A percentile compares a stretch with the other conserved stretches of the same genome.
Conservation (phyloP, 2,888 invertebrate species). For the Phanerotoma sp. region DNA sequence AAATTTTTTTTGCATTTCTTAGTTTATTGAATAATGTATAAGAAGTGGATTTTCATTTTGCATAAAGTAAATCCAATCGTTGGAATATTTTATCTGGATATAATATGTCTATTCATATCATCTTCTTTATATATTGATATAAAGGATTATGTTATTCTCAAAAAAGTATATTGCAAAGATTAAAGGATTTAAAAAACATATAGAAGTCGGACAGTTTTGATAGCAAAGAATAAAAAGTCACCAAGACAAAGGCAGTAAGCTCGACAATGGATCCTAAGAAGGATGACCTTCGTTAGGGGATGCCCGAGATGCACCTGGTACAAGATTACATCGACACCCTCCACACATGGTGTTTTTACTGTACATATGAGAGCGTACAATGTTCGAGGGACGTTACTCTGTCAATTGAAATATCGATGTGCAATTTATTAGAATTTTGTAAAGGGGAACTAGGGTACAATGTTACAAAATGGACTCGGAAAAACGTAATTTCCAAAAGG, state of each 20-base stretch:
- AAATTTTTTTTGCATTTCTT: too few species aligned
- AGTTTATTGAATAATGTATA: too few species aligned
- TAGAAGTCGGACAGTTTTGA: conserved; percentile 11
- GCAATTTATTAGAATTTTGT: background rate
- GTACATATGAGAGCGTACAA: background rate
- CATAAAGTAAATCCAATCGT: too few species aligned
- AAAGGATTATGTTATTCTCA: too few species aligned
- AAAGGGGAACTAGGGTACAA: background rate
- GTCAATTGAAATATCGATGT: conserved; percentile 19
- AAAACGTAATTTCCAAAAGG: too few species aligned
- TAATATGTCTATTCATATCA: too few species aligned
- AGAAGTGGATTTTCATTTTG: too few species aligned
- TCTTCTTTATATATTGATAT: too few species aligned
- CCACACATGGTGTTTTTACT: conserved; percentile 44
- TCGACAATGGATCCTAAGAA: conserved; percentile 22
- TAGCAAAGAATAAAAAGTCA: conserved; percentile 8
- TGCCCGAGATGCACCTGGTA: conserved; percentile 54
- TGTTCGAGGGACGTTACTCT: background rate
- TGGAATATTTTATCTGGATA: too few species aligned
- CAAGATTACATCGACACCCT: conserved; percentile 49
- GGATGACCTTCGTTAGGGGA: conserved; percentile 53
- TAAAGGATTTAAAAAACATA: too few species aligned
- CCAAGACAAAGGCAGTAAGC: conserved; percentile 18
- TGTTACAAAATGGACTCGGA: background rate
- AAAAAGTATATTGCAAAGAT: too few species aligned